Percentiles rank a stretch among this genome's conserved stretches.
Conservation (phyloP, 2,888 invertebrate genomes). For the Deilephila elpenor region DNA sequence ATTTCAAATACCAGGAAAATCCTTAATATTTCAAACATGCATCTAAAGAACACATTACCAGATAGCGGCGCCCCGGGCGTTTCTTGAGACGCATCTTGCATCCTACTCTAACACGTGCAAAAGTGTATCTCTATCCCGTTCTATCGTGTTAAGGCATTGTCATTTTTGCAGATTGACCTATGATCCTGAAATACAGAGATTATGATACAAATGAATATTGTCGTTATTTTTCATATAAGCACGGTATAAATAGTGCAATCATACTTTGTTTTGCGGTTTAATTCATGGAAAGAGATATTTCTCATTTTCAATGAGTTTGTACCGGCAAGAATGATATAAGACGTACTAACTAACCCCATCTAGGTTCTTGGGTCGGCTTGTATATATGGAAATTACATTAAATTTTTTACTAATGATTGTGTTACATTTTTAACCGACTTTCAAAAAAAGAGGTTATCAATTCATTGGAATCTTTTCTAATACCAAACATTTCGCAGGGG, state of each 20-base stretch:
- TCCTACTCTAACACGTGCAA: slow-evolving; percentile 47
- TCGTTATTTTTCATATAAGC: slow-evolving; percentile 40
- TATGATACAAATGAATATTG: slow-evolving; percentile 66
- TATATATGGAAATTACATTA: too few relatives aligned
- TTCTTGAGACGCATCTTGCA: slow-evolving; percentile 54
- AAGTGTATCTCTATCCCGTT: slow-evolving; percentile 49
- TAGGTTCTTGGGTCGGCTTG: too few relatives aligned
- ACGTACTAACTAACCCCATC: not conserved
- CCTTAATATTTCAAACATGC: slow-evolving; percentile 48
- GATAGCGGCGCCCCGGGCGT: slow-evolving; percentile 69
- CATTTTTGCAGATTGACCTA: slow-evolving; percentile 79
- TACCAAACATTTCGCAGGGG: too few relatives aligned
- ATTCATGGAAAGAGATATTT: slow-evolving; percentile 3
- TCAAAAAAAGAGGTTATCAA: too few relatives aligned
- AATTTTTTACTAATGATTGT: too few relatives aligned
- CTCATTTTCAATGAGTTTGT: not conserved
- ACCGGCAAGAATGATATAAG: not conserved
- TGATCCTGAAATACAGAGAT: slow-evolving; percentile 73
- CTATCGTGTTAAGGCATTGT: slow-evolving; percentile 64
- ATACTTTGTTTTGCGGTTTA: slow-evolving; percentile 22
- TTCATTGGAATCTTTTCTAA: too few relatives aligned
- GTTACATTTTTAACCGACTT: too few relatives aligned
- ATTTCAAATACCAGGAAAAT: slow-evolving; percentile 41
- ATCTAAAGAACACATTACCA: slow-evolving; percentile 64
- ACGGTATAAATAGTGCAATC: slow-evolving; percentile 32